Evolutionary conservation across 2,797 vertebrate genomes (phyloP).

Genomic region (Poeciliopsis gracilis): DNA sequence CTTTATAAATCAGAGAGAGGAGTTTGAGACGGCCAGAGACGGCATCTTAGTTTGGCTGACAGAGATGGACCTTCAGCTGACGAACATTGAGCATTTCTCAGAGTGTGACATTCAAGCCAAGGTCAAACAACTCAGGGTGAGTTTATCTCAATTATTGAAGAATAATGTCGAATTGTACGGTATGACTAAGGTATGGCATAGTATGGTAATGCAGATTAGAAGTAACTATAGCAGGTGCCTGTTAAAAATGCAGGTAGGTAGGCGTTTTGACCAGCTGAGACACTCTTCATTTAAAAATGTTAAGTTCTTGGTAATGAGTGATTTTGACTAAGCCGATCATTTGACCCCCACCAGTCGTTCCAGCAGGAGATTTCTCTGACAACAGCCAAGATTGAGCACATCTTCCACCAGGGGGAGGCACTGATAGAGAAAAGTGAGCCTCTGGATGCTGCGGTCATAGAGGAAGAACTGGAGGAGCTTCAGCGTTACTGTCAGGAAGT

Average conservation of each 20-base stretch:
- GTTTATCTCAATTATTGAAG: neutral
- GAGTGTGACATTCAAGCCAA: constrained; percentile 98
- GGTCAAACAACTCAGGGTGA: constrained; percentile 95
- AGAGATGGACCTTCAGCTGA: constrained; percentile 98
- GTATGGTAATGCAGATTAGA: neutral
- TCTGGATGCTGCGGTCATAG: constrained; percentile 92
- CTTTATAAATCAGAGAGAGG: constrained; percentile 95
- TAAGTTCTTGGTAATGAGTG: neutral
- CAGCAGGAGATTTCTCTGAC: constrained; percentile 97
- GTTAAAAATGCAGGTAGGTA: neutral
- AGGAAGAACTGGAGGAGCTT: constrained; percentile 96
- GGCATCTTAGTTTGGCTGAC: constrained; percentile 96
- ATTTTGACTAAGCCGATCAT: neutral
- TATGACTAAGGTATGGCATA: neutral
- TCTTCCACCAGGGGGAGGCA: constrained; percentile 90
- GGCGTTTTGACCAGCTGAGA: neutral
- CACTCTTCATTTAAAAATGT: neutral
- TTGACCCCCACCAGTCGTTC: constrained; percentile 84
- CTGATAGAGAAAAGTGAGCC: constrained; percentile 96
- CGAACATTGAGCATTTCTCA: constrained; percentile 98
- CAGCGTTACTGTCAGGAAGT: constrained; percentile 95
- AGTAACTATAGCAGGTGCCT: neutral
- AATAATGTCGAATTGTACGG: neutral
- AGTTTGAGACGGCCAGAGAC: constrained; percentile 95
- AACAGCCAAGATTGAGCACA: constrained; percentile 90